A percentile compares a stretch with the other conserved stretches of the same genome.
phyloP scores from a whole-genome alignment of 2,113 vertebrate species.

The Forbesichthys agassizii region DNA sequence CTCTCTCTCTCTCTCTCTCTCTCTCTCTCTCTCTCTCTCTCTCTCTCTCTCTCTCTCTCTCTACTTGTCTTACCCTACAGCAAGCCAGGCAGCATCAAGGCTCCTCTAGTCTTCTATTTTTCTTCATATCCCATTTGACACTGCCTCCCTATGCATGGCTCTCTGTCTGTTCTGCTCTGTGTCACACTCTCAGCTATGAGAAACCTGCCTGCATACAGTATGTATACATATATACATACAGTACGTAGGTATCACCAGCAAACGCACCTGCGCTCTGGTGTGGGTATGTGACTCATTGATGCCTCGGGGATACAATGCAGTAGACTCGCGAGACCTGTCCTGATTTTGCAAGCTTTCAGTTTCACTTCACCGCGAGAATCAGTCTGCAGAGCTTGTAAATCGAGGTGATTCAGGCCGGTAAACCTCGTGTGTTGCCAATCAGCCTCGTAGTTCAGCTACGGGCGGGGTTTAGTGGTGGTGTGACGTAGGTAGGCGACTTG shows the following conservation, averaged over 20 bases:
- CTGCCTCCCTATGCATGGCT: slow-evolving; percentile 35
- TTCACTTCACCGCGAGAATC: too few relatives aligned
- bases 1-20: slow-evolving; percentile 46
- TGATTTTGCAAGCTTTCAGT: too few relatives aligned
- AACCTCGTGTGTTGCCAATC: too few relatives aligned
- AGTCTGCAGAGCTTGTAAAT: too few relatives aligned
- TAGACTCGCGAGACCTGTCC: too few relatives aligned
- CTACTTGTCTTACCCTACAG: slow-evolving; percentile 18
- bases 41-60: slow-evolving; percentile 19
- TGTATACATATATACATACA: background rate
- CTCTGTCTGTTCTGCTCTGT: slow-evolving; percentile 56
- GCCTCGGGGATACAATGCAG: too few relatives aligned
- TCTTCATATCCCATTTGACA: slow-evolving; percentile 40
- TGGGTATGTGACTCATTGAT: too few relatives aligned
- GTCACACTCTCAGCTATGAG: slow-evolving; percentile 45
- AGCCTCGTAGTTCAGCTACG: too few relatives aligned
- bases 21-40: slow-evolving; percentile 47
- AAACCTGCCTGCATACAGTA: slow-evolving; percentile 34
- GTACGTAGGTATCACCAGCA: background rate
- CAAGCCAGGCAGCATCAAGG: slow-evolving; percentile 56
- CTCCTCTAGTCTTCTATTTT: slow-evolving; percentile 34
- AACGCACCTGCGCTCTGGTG: background rate
- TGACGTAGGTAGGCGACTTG: too few relatives aligned
- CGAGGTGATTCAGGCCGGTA: too few relatives aligned
- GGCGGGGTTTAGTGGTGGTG: too few relatives aligned